Evolutionary conservation across 2,797 vertebrate genomes (phyloP).

Genomic region (Mus caroli): DNA sequence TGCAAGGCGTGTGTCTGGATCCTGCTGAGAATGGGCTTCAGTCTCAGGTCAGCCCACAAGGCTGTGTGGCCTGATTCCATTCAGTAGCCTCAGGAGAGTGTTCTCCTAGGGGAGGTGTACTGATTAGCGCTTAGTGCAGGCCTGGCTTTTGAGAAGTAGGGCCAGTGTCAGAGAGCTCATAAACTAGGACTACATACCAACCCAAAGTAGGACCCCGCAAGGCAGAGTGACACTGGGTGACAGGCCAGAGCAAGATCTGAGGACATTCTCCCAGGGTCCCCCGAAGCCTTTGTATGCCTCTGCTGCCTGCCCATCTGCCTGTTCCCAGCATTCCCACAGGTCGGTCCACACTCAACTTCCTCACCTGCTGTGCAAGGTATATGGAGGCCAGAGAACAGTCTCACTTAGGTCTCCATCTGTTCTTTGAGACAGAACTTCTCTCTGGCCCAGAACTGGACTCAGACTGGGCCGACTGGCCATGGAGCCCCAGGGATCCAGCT

Average conservation of each 20-base stretch:
- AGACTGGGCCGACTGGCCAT: not conserved
- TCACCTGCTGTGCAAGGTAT: not conserved
- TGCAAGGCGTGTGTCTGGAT: not conserved
- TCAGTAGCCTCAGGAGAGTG: not conserved
- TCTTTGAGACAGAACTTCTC: not conserved
- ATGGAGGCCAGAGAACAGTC: not conserved
- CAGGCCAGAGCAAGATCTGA: not conserved
- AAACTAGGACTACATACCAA: constrained; percentile 1
- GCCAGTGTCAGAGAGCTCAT: not conserved
- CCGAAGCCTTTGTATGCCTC: not conserved
- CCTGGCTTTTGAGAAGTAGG: not conserved
- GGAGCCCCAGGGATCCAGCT: not conserved
- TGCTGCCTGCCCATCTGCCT: not conserved
- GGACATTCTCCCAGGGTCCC: not conserved
- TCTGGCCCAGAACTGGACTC: not conserved
- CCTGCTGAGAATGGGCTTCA: not conserved
- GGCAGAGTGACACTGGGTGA: not conserved
- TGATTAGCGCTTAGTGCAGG: not conserved
- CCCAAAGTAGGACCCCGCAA: not conserved
- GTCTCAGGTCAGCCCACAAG: not conserved
- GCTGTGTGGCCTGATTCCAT: not conserved
- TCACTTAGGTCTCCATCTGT: not conserved
- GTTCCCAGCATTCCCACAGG: not conserved
- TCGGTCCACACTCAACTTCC: not conserved
- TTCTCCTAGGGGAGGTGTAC: not conserved